A percentile compares a stretch with the other conserved stretches of the same genome.
Conservation (phyloP, 2,797 vertebrate genomes). For the Valencia hispanica region DNA sequence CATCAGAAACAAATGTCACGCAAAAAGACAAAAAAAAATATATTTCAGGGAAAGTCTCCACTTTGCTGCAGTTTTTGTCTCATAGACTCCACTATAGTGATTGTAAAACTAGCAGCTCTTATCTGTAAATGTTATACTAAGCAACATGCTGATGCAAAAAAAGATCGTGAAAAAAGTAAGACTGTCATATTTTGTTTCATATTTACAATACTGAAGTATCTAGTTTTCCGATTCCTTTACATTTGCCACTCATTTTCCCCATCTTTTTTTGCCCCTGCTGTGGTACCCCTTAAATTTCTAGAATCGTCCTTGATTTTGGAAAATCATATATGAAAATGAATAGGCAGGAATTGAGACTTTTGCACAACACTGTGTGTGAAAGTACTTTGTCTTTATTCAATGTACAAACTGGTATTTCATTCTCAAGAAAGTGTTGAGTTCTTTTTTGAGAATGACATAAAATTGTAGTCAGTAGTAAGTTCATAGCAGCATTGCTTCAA, state of each 20-base stretch:
- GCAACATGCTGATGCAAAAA: not conserved
- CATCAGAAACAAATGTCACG: not conserved
- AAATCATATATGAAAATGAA: no score
- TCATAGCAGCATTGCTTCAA: not conserved
- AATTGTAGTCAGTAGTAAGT: not conserved
- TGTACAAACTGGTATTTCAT: not conserved
- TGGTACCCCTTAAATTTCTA: not conserved
- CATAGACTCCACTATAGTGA: not conserved
- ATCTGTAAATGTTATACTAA: not conserved
- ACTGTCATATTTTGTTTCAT: not conserved
- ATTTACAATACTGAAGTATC: not conserved
- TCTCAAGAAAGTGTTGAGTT: not conserved
- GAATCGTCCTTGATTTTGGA: not conserved
- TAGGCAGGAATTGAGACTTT: not conserved
- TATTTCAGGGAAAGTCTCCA: not conserved
- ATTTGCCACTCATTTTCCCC: not conserved
- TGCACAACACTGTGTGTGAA: not conserved
- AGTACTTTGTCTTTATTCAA: no score
- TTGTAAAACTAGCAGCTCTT: not conserved
- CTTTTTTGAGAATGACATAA: not conserved
- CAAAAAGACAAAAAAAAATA: not conserved
- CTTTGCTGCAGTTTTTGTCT: not conserved
- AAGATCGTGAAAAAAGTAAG: not conserved
- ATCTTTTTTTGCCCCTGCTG: not conserved
- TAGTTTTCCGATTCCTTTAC: not conserved